Evolutionary conservation across 2,888 invertebrate species (phyloP), one percentile per base, ranked within the genome.

Genomic region (Troides helena): DNA sequence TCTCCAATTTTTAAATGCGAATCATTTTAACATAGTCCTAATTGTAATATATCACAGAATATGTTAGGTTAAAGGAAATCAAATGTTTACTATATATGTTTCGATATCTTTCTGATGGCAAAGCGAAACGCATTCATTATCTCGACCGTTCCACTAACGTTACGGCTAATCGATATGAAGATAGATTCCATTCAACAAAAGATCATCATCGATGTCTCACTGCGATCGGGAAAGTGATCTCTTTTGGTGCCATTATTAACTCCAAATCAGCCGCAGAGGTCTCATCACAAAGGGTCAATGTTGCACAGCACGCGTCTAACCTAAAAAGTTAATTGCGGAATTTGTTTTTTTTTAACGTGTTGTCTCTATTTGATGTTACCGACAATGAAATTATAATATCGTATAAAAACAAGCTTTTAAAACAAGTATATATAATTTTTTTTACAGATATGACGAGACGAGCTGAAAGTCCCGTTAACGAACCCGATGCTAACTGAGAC

Each of bases 201-300:
- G 88, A 85, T 85, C 82, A 84, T 85, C 86, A 88, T 89, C 86
- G 90, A 86, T 89, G 85, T 85, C 89, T 89, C 80, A 90, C 90
- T 88, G 89, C 81, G 92, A 87, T 85, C 84, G 81, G 82, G 85
- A 86, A 86, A 85, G 87, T 85, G 84, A 80, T 85, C 87, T 88
- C 84, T 85, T 90, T 86, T 84, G 85, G 79, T 74, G 78, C 83
- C 46, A 77, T 87, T 91, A 91, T 91, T 90, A 90, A 90, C 89
- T 92, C 89, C 87, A 84, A 89, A 92, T 89, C 85, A 76, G 80
- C 83, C 85, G 85, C 87, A 84, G 80, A 85, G 83, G 80, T 78
- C 78, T 74, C 70, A 78, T 80, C 75, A 85, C 76, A 84, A 85
- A 82, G 81, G 82, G 81, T 77, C 77, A 75, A 75, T 69, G 71